Evolutionary conservation across 2,888 invertebrate species (phyloP).

Genomic region (Magallana nippona): DNA sequence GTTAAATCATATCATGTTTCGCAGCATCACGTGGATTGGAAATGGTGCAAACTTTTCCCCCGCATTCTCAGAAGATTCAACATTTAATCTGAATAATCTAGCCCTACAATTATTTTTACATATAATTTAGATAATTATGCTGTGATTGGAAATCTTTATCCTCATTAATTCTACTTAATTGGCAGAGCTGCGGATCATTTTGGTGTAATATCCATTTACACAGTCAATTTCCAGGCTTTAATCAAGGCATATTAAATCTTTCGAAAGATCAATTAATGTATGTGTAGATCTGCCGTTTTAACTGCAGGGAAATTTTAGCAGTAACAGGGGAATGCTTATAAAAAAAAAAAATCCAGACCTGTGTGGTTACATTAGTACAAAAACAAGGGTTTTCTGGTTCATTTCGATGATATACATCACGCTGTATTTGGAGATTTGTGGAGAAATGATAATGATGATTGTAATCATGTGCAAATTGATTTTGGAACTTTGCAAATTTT

Average conservation of each 20-base stretch:
- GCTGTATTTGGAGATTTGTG: too few relatives aligned
- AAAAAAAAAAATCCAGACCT: background rate
- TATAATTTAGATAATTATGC: conserved; percentile 40
- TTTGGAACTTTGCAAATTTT: too few relatives aligned
- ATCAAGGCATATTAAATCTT: conserved; percentile 41
- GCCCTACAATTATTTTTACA: conserved; percentile 35
- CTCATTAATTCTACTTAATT: conserved; percentile 53
- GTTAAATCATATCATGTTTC: too few relatives aligned
- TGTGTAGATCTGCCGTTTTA: conserved; percentile 10
- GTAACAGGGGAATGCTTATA: background rate
- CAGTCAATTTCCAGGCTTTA: conserved; percentile 40
- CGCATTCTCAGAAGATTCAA: background rate
- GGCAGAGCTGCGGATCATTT: conserved; percentile 48
- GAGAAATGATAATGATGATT: too few relatives aligned
- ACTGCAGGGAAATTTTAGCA: conserved; percentile 7
- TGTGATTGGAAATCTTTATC: conserved; percentile 43
- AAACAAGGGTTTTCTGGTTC: background rate
- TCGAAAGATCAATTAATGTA: conserved; percentile 38
- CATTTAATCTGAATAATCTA: background rate
- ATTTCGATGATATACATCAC: background rate
- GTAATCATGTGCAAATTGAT: too few relatives aligned
- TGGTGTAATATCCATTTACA: conserved; percentile 42
- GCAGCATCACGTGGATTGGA: background rate
- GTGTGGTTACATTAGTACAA: background rate
- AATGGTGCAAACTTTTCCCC: background rate